Evolutionary conservation across 23 tunicate genomes (phyloP).

Genomic region (Ascidia mentula): DNA sequence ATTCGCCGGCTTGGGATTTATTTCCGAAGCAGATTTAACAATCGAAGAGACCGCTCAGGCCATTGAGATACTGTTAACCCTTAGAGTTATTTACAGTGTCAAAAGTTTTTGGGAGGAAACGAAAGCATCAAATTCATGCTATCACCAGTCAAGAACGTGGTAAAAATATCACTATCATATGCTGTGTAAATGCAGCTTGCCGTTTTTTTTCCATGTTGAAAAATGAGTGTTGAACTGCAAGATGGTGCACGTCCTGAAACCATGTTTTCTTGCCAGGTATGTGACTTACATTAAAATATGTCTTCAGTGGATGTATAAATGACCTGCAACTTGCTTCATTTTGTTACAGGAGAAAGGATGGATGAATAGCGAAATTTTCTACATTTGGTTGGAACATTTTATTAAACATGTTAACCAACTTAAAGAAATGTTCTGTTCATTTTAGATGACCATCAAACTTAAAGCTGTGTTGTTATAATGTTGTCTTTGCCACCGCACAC

Average conservation of each 20-base stretch:
- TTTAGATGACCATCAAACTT: constrained; percentile 37
- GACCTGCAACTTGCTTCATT: not conserved
- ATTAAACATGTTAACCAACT: constrained; percentile 22
- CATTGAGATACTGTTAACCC: too few relatives aligned
- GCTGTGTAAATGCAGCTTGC: constrained; percentile 11
- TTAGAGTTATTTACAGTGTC: too few relatives aligned
- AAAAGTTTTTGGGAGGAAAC: not conserved
- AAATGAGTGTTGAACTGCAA: constrained; percentile 25
- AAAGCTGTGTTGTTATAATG: constrained; percentile 13
- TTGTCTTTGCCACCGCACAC: constrained; percentile 30
- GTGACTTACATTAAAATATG: not conserved
- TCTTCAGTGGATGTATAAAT: not conserved
- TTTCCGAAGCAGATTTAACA: too few relatives aligned
- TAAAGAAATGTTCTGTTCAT: constrained; percentile 18
- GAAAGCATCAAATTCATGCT: not conserved
- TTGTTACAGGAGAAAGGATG: constrained; percentile 13
- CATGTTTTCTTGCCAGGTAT: constrained; percentile 16
- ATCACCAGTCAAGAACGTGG: not conserved
- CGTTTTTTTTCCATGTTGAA: constrained; percentile 10
- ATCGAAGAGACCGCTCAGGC: too few relatives aligned
- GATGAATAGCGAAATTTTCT: constrained; percentile 35
- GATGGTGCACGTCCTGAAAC: constrained; percentile 32
- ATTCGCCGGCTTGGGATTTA: too few relatives aligned
- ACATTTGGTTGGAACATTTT: constrained; percentile 35
- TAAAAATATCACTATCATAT: not conserved